Evolutionary conservation across 2,113 vertebrate genomes (phyloP).

Genomic region (Laterallus jamaicensis): DNA sequence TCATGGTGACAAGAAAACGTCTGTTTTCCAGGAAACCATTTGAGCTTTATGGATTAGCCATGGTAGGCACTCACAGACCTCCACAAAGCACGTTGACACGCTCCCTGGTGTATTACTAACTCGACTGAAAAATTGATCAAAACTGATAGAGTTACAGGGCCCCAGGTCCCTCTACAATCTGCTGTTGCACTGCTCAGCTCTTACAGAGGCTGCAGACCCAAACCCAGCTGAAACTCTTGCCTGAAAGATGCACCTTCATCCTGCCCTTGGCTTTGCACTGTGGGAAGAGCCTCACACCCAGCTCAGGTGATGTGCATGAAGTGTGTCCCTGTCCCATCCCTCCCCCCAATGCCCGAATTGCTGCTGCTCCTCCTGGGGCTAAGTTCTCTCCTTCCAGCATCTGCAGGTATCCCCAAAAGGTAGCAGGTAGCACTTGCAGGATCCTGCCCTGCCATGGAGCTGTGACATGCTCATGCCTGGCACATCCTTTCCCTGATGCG

Average conservation of each 20-base stretch:
- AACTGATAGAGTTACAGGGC: constrained; percentile 58
- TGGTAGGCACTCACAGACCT: constrained; percentile 30
- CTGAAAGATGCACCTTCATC: not conserved
- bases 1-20: constrained; percentile 31
- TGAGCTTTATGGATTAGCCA: constrained; percentile 56
- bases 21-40: constrained; percentile 55
- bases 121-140: constrained; percentile 54
- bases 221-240: not conserved
- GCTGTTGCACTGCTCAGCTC: not conserved
- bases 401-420: not conserved
- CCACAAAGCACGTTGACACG: constrained; percentile 18
- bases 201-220: not conserved
- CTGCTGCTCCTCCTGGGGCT: not conserved
- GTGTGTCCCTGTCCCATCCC: too few species aligned
- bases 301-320: not conserved
- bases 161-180: constrained; percentile 32
- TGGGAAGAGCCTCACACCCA: accelerated
- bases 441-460: not conserved
- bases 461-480: not conserved
- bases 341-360: accelerated
- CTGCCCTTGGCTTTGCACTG: not conserved
- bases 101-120: constrained; percentile 44
- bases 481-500: accelerated
- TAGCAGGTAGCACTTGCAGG: not conserved
- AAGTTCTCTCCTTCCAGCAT: not conserved